phyloP scores from a whole-genome alignment of 2,113 vertebrate species.

The Rhinichthys klamathensis region DNA sequence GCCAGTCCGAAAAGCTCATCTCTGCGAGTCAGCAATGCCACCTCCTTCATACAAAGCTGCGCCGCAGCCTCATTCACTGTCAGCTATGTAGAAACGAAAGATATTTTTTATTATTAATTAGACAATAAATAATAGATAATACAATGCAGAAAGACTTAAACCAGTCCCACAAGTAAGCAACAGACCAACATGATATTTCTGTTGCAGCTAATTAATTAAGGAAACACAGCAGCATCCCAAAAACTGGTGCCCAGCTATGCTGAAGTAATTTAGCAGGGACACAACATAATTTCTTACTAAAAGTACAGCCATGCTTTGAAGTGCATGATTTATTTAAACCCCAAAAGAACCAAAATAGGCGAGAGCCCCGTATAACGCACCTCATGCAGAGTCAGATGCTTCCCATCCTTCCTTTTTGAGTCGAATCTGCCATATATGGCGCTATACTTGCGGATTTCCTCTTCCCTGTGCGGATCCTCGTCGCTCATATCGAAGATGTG shows the following conservation, averaged over 20 bases:
- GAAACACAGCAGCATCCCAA: background rate
- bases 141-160: background rate
- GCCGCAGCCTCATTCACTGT: constrained; percentile 89
- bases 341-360: background rate
- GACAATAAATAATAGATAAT: background rate
- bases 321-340: background rate
- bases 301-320: background rate
- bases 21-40: constrained; percentile 82
- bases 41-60: constrained; percentile 87
- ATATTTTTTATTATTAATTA: background rate
- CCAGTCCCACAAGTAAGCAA: constrained; percentile 1
- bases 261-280: background rate
- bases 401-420: constrained; percentile 96
- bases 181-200: background rate
- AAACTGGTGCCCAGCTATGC: background rate
- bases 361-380: constrained; percentile 62
- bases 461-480: constrained; percentile 89
- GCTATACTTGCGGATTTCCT: constrained; percentile 97
- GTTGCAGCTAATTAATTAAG: background rate
- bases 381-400: constrained; percentile 96
- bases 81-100: constrained; percentile 69
- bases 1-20: constrained; percentile 87
- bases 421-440: constrained; percentile 98
- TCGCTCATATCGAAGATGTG: constrained; percentile 97
- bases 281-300: background rate